Evolutionary conservation across 2,888 invertebrate genomes (phyloP), one percentile per base, ranked within the genome.

Genomic region (Platypus cylindrus): DNA sequence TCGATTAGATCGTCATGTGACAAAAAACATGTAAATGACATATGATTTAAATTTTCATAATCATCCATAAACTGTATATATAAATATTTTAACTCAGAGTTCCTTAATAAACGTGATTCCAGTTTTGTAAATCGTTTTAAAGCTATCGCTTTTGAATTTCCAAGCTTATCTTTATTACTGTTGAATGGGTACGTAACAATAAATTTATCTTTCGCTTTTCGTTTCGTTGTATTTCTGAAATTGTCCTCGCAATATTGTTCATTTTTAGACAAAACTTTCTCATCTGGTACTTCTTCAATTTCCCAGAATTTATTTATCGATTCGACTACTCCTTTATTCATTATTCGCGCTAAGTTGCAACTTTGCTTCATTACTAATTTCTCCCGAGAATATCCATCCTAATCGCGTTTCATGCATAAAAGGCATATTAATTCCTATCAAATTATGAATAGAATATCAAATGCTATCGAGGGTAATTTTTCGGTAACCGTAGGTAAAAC

Each of bases 331-430:
- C n/a, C n/a, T n/a, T n/a, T n/a, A n/a, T n/a, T n/a, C n/a, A n/a
- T n/a, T n/a, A n/a, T n/a, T n/a, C n/a, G n/a, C n/a, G n/a, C n/a
- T n/a, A n/a, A n/a, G n/a, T n/a, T n/a, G n/a, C n/a, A n/a, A n/a
- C n/a, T n/a, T n/a, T n/a, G n/a, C n/a, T 20, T 20, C 20, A 7
- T 7, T 9, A 20, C 9, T 20, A 20, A 35, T 15, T 14, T 22
- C 20, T 28, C 42, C 39, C 5, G 36, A 5, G 15, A 42, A 12
- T 3, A 42, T 30, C 39, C 39, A 42, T 1, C 36, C 38, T 9
- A 41, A 32, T 8, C 22, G 14, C 3, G 42, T 42, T 30, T 36
- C 29, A 30, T 41, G 38, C 16, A 41, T 23, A 3, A 15, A 20
- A 2, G 41, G 32, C 22, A 35, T 11, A 20, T 35, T 31, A 11